Evolutionary conservation across 2,113 vertebrate genomes (phyloP).

Genomic region (Rhagologus leucostigma): DNA sequence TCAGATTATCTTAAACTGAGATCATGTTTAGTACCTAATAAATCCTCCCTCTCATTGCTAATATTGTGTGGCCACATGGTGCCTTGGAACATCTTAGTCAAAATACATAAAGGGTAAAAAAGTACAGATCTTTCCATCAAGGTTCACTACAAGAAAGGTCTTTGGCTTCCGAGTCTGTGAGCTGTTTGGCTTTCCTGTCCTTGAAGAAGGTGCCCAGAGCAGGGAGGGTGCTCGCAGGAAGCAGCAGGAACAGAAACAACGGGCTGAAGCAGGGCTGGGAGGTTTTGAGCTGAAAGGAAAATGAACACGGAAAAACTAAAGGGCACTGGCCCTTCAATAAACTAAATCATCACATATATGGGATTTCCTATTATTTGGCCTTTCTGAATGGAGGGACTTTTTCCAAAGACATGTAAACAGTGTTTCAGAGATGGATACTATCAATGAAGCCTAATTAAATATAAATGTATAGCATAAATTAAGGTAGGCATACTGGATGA

Average conservation of each 20-base stretch:
- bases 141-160: neutral
- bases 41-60: conserved; percentile 58
- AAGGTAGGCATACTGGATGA: neutral
- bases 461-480: neutral
- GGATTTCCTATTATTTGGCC: neutral
- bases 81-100: conserved; percentile 57
- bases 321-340: neutral
- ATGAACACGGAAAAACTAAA: neutral
- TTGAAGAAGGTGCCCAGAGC: neutral
- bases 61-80: conserved; percentile 17
- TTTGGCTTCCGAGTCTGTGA: neutral
- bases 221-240: neutral
- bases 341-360: neutral
- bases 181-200: neutral
- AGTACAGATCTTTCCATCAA: conserved; percentile 48
- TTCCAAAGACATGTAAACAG: neutral
- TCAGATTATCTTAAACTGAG: conserved; percentile 62
- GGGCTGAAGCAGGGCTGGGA: neutral
- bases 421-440: neutral
- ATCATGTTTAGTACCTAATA: conserved; percentile 69
- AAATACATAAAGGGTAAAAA: conserved; percentile 52
- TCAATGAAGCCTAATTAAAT: neutral
- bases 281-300: neutral
- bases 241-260: neutral
- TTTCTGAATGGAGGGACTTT: neutral